phyloP scores from a whole-genome alignment of 2,888 invertebrate species.

The Tridacna gigas region DNA sequence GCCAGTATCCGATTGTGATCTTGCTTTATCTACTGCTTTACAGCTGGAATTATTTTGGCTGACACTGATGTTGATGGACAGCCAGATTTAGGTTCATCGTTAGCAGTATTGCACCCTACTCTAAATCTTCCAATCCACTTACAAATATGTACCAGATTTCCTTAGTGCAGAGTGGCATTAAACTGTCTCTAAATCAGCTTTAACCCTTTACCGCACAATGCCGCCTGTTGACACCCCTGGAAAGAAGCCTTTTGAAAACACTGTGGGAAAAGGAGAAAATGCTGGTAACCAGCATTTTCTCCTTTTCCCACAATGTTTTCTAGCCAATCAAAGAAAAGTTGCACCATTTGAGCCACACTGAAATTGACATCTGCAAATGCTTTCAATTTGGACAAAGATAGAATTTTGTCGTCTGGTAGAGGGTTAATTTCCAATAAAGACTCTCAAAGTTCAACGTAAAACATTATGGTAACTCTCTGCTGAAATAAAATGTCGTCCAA shows the following conservation, averaged over 20 bases:
- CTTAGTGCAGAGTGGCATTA: not conserved
- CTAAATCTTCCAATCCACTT: not conserved
- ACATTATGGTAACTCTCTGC: no score
- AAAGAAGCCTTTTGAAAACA: not conserved
- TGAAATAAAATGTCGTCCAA: no score
- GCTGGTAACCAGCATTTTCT: not conserved
- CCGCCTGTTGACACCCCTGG: not conserved
- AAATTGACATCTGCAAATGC: not conserved
- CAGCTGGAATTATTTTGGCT: no score
- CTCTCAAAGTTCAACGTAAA: no score
- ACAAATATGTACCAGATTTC: no score
- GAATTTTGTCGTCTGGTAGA: not conserved
- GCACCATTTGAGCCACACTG: not conserved
- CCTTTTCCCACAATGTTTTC: not conserved
- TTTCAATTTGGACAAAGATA: not conserved
- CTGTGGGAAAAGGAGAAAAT: not conserved
- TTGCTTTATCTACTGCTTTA: no score
- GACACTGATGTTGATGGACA: conserved; percentile 30
- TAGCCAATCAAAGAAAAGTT: not conserved
- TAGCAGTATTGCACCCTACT: not conserved
- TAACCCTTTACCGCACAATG: not conserved
- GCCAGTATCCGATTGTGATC: no score
- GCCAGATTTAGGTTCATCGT: conserved; percentile 21
- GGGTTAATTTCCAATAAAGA: not conserved
- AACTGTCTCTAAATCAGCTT: not conserved